Evolutionary conservation across 2,888 invertebrate species (phyloP).

Genomic region (Diabrotica balteata): DNA sequence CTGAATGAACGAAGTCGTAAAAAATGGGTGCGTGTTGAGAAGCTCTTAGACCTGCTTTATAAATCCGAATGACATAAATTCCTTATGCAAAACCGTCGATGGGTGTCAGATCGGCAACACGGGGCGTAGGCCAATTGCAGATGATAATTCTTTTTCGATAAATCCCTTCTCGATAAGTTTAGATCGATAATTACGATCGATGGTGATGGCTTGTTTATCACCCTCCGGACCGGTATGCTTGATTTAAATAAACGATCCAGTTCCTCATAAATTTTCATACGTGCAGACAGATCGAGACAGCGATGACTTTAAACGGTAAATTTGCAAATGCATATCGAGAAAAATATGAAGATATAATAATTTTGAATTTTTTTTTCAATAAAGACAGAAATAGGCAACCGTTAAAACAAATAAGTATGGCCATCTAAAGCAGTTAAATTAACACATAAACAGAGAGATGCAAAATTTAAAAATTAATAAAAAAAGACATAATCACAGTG

Average conservation of each 20-base stretch:
- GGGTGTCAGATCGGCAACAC: conserved; percentile 19
- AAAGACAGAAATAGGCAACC: no score
- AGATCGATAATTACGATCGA: conserved; percentile 45
- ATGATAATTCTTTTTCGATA: conserved; percentile 19
- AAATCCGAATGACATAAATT: conserved; percentile 26
- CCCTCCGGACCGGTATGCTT: conserved; percentile 37
- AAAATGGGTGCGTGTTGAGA: conserved; percentile 20
- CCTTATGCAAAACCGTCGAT: conserved; percentile 14
- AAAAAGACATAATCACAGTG: no score
- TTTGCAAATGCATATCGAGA: not conserved
- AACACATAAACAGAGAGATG: no score
- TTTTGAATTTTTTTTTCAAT: no score
- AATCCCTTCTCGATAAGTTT: conserved; percentile 37
- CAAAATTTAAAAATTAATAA: no score
- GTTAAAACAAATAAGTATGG: no score
- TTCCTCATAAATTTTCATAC: conserved; percentile 40
- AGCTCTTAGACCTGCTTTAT: conserved; percentile 22
- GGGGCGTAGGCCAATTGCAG: conserved; percentile 24
- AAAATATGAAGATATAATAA: no score
- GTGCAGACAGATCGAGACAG: not conserved
- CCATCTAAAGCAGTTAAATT: no score
- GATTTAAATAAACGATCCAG: conserved; percentile 48
- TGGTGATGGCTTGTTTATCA: conserved; percentile 47
- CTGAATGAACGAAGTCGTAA: no score
- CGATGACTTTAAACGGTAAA: conserved; percentile 5